These are phyloP conservation scores for Dendrolimus houi DNA, from an alignment of 2,888 invertebrate species.

Conservation along the genomic window DNA sequence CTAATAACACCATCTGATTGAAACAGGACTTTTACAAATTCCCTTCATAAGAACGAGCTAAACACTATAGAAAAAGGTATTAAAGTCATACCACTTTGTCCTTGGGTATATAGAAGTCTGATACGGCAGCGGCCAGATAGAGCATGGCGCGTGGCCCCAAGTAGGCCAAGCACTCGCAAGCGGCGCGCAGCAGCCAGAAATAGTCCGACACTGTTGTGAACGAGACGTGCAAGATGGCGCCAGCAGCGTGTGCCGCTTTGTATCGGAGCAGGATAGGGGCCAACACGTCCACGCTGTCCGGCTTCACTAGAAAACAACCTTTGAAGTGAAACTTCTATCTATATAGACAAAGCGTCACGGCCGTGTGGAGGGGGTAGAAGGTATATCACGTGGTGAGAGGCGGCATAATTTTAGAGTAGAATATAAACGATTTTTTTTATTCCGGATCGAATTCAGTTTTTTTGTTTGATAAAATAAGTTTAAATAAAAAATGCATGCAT, in stretches of 20 bases:
- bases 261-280: constrained; percentile 85
- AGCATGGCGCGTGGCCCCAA: constrained; percentile 84
- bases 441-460: too few species aligned
- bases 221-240: constrained; percentile 83
- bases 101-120: constrained; percentile 98
- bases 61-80: too few species aligned
- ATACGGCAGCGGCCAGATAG: constrained; percentile 98
- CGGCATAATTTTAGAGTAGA: too few species aligned
- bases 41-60: too few species aligned
- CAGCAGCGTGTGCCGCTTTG: constrained; percentile 85
- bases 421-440: too few species aligned
- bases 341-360: too few species aligned
- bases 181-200: constrained; percentile 91
- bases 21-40: too few species aligned
- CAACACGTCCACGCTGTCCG: constrained; percentile 83
- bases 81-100: constrained; percentile 87
- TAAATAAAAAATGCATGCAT: too few species aligned
- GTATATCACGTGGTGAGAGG: too few species aligned
- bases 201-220: constrained; percentile 95
- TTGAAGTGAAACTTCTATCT: neutral
- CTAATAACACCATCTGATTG: too few species aligned
- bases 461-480: too few species aligned
- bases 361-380: too few species aligned
- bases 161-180: constrained; percentile 84
- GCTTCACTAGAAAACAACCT: constrained; percentile 72